A percentile compares a stretch with the other conserved stretches of the same genome.
Conservation (phyloP, 2,888 invertebrate genomes). For the Orthonevra nobilis region DNA sequence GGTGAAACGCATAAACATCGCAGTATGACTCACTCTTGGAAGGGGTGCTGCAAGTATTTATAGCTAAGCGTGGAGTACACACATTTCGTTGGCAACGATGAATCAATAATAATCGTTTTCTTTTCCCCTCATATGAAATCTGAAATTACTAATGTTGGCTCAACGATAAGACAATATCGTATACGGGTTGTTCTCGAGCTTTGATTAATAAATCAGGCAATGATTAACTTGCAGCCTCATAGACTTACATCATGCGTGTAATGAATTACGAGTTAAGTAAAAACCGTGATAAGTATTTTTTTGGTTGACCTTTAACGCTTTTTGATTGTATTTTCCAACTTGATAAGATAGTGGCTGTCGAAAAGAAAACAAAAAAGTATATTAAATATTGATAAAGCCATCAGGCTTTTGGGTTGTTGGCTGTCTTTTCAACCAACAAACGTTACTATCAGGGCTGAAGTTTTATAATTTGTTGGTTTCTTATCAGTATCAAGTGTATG, state of each 20-base stretch:
- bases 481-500: conserved; percentile 39
- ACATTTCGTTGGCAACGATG: conserved; percentile 55
- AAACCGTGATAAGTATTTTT: conserved; percentile 48
- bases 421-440: not conserved
- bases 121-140: conserved; percentile 28
- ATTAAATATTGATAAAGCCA: conserved; percentile 55
- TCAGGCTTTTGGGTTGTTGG: conserved; percentile 20
- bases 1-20: conserved; percentile 57
- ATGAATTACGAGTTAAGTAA: conserved; percentile 60
- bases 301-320: conserved; percentile 58
- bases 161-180: conserved; percentile 37
- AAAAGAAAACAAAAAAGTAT: conserved; percentile 48
- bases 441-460: conserved; percentile 33
- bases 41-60: conserved; percentile 44
- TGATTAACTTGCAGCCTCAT: not conserved
- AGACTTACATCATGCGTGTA: conserved; percentile 47
- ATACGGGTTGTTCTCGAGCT: not conserved
- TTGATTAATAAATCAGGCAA: conserved; percentile 33
- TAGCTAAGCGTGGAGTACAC: conserved; percentile 42
- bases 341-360: conserved; percentile 63
- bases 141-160: conserved; percentile 39
- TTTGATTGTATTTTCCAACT: conserved; percentile 50
- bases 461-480: conserved; percentile 18
- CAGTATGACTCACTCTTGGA: conserved; percentile 49
- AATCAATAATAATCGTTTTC: conserved; percentile 56